These are phyloP conservation scores for Stenurella melanura DNA, from an alignment of 2,888 invertebrate species.

Conservation along the genomic window DNA sequence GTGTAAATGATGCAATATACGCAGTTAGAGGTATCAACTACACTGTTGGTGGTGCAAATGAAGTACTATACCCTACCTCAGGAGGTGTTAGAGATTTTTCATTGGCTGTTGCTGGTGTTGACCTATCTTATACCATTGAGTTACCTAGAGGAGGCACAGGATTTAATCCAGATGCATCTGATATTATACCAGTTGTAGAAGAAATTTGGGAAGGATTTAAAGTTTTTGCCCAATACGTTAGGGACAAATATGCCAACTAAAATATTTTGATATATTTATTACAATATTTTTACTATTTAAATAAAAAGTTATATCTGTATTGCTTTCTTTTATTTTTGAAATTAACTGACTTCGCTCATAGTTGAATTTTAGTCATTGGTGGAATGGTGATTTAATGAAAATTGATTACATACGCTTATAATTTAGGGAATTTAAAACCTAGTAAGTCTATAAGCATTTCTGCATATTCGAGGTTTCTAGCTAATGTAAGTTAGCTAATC, in stretches of 20 bases:
- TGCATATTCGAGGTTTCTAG: too few relatives aligned
- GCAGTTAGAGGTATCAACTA: constrained; percentile 71
- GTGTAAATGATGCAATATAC: constrained; percentile 72
- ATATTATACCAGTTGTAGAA: constrained; percentile 76
- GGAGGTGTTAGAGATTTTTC: constrained; percentile 83
- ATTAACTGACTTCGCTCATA: too few relatives aligned
- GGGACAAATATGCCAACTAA: constrained; percentile 37
- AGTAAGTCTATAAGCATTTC: too few relatives aligned
- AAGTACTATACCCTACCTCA: constrained; percentile 75
- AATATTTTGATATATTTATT: neutral
- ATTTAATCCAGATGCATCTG: constrained; percentile 76
- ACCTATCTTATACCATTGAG: constrained; percentile 79
- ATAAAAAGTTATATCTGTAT: neutral
- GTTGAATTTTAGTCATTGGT: too few relatives aligned
- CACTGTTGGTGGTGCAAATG: constrained; percentile 72
- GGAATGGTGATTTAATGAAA: too few relatives aligned
- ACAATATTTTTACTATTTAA: neutral
- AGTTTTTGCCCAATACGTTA: constrained; percentile 72
- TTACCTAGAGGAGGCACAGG: constrained; percentile 77
- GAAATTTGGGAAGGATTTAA: constrained; percentile 79
- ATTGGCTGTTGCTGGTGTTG: constrained; percentile 74
- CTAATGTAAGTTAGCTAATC: too few relatives aligned
- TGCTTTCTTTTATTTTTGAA: too few relatives aligned
- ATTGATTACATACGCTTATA: too few relatives aligned
- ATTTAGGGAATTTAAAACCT: too few relatives aligned